Base-by-base conservation (phyloP, 2,113 vertebrate genomes). In the Oceanodroma tethys region DNA sequence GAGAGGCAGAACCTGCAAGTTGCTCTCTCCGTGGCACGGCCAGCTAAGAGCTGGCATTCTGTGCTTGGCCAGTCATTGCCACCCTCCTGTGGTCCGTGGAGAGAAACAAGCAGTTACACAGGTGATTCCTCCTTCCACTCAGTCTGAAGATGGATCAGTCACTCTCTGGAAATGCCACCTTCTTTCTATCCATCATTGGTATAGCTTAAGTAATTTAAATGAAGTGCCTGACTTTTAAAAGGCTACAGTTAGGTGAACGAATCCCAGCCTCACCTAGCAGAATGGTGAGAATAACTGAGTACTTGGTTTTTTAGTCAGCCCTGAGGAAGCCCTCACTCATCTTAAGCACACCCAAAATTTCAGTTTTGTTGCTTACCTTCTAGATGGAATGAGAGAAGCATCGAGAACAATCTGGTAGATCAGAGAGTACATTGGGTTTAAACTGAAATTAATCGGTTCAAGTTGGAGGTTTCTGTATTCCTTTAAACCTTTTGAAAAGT, bases 401-500 rank as follows among this genome's bases (percentile, higher is more conserved):
- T 26, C 1, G 1, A 16, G 63, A 91, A 17, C 32, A 26, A 84
- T 10, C 73, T 36, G 40, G 38, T 12, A 84, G 55, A 66, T 78
- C 48, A 62, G 40, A 60, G 68, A 52, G 34, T 6, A 42, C 36
- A 8, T 3, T 22, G 62, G 25, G 30, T 66, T 85, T 81, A 60
- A 84, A 59, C 9, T 9, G 36, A 66, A 80, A 73, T 29, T 30
- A 85, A 81, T 56, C 34, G 34, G 50, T 36, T 74, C 65, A 74
- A 45, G 59, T 42, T 43, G 75, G 50, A 78, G 32, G 78, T 53
- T 92, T 87, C 59, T 67, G 34, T 19, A n/a, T 40, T 56, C 20
- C 32, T 95, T 85, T 71, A 68, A 93, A 87, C 45, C 34, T 79
- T 90, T 48, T 27, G 12, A 67, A 62, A 92, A 81, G 56, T 76